Percentiles rank a stretch among this genome's conserved stretches.
These are phyloP conservation scores for Crenuchus spilurus DNA, from an alignment of 2,797 vertebrate genomes.

Conservation along the genomic window DNA sequence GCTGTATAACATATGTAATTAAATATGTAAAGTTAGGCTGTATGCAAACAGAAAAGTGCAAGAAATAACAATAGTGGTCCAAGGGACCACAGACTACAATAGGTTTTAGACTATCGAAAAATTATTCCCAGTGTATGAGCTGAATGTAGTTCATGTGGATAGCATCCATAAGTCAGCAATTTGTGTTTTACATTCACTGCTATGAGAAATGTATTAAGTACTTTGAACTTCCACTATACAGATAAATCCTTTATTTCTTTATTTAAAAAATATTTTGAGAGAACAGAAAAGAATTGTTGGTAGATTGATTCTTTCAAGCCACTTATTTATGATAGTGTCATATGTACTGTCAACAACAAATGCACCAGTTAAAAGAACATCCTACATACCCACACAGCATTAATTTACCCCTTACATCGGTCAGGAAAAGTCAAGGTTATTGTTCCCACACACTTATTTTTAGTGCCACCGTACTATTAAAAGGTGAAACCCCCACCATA, in stretches of 20 bases:
- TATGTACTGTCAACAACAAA: not conserved
- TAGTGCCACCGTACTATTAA: slow-evolving; percentile 27
- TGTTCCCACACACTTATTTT: slow-evolving; percentile 31
- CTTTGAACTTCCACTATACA: slow-evolving; percentile 1
- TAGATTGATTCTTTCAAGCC: no score
- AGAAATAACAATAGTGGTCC: not conserved
- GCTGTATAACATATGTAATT: slow-evolving; percentile 54
- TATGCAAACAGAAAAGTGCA: not conserved
- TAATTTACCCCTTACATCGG: not conserved
- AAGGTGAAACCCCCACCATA: not conserved
- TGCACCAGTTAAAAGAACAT: not conserved
- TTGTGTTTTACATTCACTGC: not conserved
- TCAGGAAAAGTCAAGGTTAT: slow-evolving; percentile 9
- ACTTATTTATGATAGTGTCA: not conserved
- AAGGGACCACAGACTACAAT: not conserved
- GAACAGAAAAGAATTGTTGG: no score
- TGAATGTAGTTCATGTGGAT: slow-evolving; percentile 1
- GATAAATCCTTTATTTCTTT: slow-evolving; percentile 2
- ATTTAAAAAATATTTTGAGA: not conserved
- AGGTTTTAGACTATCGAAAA: not conserved
- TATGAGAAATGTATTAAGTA: slow-evolving; percentile 3
- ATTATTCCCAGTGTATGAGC: not conserved
- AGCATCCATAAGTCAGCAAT: not conserved
- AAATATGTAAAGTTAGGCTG: slow-evolving; percentile 29
- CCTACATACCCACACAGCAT: not conserved